Evolutionary conservation across 2,888 invertebrate genomes (phyloP).

Genomic region (Physocephala rufipes): DNA sequence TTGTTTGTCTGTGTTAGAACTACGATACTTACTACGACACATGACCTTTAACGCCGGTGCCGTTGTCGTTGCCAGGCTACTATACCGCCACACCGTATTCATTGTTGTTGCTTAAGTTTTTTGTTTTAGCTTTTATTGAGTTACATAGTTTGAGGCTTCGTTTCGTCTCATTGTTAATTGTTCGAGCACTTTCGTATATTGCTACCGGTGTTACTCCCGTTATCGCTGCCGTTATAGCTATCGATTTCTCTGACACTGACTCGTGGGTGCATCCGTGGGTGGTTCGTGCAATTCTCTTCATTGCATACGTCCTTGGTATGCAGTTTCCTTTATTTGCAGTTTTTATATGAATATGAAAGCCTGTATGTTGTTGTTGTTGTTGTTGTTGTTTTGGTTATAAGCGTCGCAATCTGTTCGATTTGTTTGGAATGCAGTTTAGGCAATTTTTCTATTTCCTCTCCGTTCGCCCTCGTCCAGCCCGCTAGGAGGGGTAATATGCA

Average conservation of each 20-base stretch:
- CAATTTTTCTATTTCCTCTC: neutral
- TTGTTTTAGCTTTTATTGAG: constrained; percentile 48
- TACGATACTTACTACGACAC: too few relatives aligned
- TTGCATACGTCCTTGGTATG: too few relatives aligned
- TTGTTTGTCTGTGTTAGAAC: constrained; percentile 45
- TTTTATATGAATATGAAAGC: too few relatives aligned
- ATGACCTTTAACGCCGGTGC: too few relatives aligned
- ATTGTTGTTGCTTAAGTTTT: constrained; percentile 19
- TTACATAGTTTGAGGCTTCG: constrained; percentile 45
- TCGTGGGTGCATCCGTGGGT: too few relatives aligned
- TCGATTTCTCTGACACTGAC: too few relatives aligned
- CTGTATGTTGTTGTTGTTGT: constrained; percentile 27
- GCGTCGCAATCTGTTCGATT: constrained; percentile 15
- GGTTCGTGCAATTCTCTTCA: too few relatives aligned
- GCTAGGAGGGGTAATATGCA: constrained; percentile 22
- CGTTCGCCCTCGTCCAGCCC: neutral
- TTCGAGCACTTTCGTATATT: constrained; percentile 51
- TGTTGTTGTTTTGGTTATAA: constrained; percentile 41
- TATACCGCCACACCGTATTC: too few relatives aligned
- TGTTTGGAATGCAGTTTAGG: neutral
- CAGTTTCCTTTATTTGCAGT: too few relatives aligned
- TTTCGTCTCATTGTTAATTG: constrained; percentile 51
- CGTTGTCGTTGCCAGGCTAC: too few relatives aligned
- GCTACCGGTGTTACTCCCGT: constrained; percentile 29
- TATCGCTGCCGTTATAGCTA: constrained; percentile 35